These are phyloP conservation scores for Brachionus paranguensis DNA, from an alignment of 1,140 invertebrate genomes.

Conservation along the genomic window DNA sequence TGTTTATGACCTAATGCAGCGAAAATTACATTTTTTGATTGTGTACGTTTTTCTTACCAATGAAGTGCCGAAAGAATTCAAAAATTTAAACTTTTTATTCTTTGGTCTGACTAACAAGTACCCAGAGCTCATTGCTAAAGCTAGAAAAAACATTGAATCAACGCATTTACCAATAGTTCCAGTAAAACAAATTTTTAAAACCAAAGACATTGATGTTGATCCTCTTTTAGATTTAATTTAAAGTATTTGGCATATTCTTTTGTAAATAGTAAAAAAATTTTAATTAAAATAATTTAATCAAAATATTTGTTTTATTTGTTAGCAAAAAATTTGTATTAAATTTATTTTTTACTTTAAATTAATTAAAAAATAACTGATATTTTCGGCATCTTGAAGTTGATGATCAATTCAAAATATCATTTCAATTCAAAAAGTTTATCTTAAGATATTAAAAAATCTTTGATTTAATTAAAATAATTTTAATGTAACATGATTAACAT, in stretches of 20 bases:
- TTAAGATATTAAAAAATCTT: too few relatives aligned
- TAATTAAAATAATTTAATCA: not conserved
- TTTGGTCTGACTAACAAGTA: conserved; percentile 11
- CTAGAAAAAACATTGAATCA: not conserved
- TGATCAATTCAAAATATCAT: too few relatives aligned
- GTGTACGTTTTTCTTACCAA: not conserved
- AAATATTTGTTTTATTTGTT: too few relatives aligned
- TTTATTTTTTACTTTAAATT: too few relatives aligned
- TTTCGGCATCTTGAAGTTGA: too few relatives aligned
- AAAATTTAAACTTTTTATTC: not conserved
- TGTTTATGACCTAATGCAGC: not conserved
- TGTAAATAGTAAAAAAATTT: not conserved
- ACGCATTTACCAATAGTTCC: not conserved
- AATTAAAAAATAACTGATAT: too few relatives aligned
- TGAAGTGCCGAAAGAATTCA: not conserved
- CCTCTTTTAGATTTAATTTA: not conserved
- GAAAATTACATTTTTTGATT: conserved; percentile 14
- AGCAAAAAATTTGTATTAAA: too few relatives aligned
- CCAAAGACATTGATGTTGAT: not conserved
- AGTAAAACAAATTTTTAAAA: not conserved
- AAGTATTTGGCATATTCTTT: not conserved
- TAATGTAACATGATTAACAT: too few relatives aligned
- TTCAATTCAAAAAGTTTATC: too few relatives aligned
- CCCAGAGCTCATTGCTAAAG: not conserved
- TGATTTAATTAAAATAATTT: too few relatives aligned